phyloP scores from a whole-genome alignment of 1,140 invertebrate species.

The Macrosteles quadrilineatus region DNA sequence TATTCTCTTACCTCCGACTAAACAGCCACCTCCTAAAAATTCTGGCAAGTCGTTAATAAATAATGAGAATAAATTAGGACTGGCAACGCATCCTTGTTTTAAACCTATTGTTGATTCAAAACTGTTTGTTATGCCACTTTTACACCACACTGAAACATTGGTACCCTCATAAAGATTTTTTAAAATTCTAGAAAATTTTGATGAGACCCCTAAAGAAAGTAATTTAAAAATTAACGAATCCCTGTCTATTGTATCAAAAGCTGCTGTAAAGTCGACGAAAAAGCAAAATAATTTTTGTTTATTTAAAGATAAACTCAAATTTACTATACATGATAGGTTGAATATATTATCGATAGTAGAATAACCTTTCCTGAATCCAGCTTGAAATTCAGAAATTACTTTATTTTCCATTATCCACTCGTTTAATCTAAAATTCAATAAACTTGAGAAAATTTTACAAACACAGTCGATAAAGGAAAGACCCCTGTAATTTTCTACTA shows the following conservation, averaged over 20 bases:
- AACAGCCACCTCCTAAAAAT: conserved; percentile 24
- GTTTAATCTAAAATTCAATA: conserved; percentile 39
- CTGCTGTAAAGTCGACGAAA: conserved; percentile 24
- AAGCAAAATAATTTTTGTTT: conserved; percentile 17
- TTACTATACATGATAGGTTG: conserved; percentile 25
- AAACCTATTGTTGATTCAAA: conserved; percentile 36
- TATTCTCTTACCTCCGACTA: conserved; percentile 25
- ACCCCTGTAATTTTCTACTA: conserved; percentile 42
- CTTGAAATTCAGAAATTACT: conserved; percentile 41
- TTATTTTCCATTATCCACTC: conserved; percentile 35
- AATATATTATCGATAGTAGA: conserved; percentile 40
- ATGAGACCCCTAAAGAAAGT: not conserved
- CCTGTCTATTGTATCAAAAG: conserved; percentile 19
- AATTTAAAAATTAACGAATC: conserved; percentile 21
- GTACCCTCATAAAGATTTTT: conserved; percentile 20
- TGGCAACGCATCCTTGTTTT: conserved; percentile 36
- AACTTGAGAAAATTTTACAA: conserved; percentile 40
- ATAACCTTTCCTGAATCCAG: conserved; percentile 41
- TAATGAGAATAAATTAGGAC: conserved; percentile 37
- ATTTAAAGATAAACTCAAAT: not conserved
- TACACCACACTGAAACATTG: conserved; percentile 11
- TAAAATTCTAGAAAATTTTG: conserved; percentile 17
- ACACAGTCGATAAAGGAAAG: conserved; percentile 40
- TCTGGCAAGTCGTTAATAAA: conserved; percentile 36
- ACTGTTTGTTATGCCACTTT: conserved; percentile 3